phyloP scores from a whole-genome alignment of 2,113 vertebrate genomes.

The Dasyurus viverrinus region DNA sequence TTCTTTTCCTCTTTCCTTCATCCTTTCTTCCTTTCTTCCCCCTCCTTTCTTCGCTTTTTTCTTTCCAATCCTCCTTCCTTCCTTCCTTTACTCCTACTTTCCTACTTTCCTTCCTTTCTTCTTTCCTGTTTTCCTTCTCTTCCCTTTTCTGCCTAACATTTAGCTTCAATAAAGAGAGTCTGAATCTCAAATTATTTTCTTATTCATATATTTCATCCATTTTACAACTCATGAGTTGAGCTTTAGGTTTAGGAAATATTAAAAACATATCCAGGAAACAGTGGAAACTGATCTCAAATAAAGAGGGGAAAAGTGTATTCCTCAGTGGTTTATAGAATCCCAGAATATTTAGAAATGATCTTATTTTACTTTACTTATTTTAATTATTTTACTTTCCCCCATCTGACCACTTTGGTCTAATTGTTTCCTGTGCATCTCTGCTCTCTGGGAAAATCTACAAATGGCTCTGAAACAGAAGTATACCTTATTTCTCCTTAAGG shows the following conservation, averaged over 20 bases:
- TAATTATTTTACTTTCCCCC: constrained; percentile 7
- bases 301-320: constrained; percentile 40
- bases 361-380: constrained; percentile 55
- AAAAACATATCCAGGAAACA: neutral
- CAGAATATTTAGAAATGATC: constrained; percentile 58
- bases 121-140: neutral
- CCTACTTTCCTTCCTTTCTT: no score
- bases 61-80: neutral
- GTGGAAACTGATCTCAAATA: constrained; percentile 46
- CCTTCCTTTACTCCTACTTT: no score
- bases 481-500: constrained; percentile 73
- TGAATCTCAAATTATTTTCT: neutral
- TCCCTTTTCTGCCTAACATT: neutral
- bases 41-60: neutral
- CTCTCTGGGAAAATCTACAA: constrained; percentile 66
- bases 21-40: no score
- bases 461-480: constrained; percentile 62
- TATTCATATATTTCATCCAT: neutral
- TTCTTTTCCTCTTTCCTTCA: no score
- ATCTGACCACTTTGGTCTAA: constrained; percentile 50
- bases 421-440: constrained; percentile 67
- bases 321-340: constrained; percentile 51
- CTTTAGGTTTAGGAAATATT: neutral
- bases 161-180: neutral
- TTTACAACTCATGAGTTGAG: neutral